Conservation (phyloP, 2,888 invertebrate species). For the Drosophila koepferae region DNA sequence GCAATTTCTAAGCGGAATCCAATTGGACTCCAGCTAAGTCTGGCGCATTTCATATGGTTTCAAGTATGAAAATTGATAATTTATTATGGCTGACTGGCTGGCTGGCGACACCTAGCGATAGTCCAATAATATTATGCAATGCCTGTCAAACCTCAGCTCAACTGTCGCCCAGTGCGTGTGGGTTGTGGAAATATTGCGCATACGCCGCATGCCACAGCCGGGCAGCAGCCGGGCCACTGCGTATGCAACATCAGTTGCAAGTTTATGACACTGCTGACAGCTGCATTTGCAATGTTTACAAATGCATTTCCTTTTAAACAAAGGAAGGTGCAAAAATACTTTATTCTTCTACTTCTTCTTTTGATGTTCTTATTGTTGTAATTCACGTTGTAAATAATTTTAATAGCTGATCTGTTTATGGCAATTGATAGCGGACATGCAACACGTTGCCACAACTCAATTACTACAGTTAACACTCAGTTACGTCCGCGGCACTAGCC, state of each 20-base stretch:
- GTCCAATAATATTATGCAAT: conserved; percentile 47
- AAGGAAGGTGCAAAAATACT: conserved; percentile 68
- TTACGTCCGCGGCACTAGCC: conserved; percentile 58
- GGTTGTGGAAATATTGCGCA: conserved; percentile 48
- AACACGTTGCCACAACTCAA: conserved; percentile 66
- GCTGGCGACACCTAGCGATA: conserved; percentile 40
- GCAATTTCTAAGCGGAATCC: conserved; percentile 55
- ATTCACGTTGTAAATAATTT: conserved; percentile 35
- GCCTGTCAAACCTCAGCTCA: conserved; percentile 34
- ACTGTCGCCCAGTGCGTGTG: conserved; percentile 47
- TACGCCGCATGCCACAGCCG: conserved; percentile 50
- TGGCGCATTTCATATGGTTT: conserved; percentile 24
- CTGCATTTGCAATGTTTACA: conserved; percentile 56
- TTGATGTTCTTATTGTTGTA: conserved; percentile 35
- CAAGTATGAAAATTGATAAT: conserved; percentile 9
- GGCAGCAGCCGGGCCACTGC: conserved; percentile 1
- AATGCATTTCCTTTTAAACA: conserved; percentile 27
- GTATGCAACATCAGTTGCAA: conserved; percentile 30
- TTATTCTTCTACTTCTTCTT: background rate
- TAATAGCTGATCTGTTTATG: conserved; percentile 33
- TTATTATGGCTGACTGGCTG: background rate
- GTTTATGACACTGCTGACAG: conserved; percentile 15
- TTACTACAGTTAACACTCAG: conserved; percentile 14
- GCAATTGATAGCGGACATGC: conserved; percentile 60
- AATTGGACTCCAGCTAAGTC: conserved; percentile 19